phyloP scores from a whole-genome alignment of 2,797 vertebrate species.

The Octomys mimax region DNA sequence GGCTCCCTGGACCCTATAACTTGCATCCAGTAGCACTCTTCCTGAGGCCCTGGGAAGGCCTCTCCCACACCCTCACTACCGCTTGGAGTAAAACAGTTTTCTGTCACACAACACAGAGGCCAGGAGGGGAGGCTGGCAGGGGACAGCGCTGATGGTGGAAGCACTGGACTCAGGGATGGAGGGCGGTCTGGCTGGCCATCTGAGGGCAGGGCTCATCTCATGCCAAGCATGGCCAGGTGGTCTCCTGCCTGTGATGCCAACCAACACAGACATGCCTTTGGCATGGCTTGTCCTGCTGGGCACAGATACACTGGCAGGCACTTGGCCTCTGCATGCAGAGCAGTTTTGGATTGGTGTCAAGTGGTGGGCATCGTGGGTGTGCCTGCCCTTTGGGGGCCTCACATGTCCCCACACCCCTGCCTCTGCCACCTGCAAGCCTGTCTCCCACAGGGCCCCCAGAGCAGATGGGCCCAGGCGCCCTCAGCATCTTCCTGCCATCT shows the following conservation, averaged over 20 bases:
- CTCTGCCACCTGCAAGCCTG: background rate
- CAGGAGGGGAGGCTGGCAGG: background rate
- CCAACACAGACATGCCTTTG: rapidly evolving
- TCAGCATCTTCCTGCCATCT: background rate
- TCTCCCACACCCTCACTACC: background rate
- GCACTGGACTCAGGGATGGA: background rate
- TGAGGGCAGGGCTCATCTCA: background rate
- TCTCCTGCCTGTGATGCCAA: background rate
- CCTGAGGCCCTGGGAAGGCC: background rate
- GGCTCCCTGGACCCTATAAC: background rate
- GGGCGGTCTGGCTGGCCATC: rapidly evolving
- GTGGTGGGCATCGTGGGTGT: background rate
- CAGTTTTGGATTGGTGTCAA: rapidly evolving
- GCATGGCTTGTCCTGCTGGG: background rate
- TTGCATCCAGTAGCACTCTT: background rate
- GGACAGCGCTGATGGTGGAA: background rate
- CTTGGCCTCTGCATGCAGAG: background rate
- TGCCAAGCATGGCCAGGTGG: rapidly evolving
- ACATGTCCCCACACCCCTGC: background rate
- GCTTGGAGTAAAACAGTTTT: background rate
- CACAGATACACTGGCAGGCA: background rate
- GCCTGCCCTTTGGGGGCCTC: background rate
- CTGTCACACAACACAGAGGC: background rate
- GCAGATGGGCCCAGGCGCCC: background rate
- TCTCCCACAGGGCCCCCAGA: background rate